Evolutionary conservation across 2,113 vertebrate genomes (phyloP), one percentile per base, ranked within the genome.

Genomic region (Pipra filicauda): DNA sequence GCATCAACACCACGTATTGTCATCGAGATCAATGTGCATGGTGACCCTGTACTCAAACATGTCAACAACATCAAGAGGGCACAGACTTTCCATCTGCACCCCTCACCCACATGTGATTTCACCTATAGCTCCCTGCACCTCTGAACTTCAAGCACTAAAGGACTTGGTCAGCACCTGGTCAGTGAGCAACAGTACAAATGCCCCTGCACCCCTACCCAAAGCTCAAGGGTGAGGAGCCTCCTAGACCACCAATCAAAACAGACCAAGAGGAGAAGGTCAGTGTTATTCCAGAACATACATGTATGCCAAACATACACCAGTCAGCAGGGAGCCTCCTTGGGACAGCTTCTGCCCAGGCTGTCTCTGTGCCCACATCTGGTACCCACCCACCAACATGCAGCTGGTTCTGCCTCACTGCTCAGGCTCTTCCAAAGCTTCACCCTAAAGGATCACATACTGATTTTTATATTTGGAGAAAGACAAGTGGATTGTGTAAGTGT

Each of bases 281-380:
- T 16, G 28, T 21, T 41, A 39, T 30, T 69, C 69, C 59, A 35
- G 17, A 52, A n/a, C 26, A n/a, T n/a, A n/a, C n/a, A n/a, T n/a
- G n/a, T n/a, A 7, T 3, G 15, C 46, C 14, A 7, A 2, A 11
- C 30, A 15, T 8, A 31, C 22, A 5, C 0, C 1, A 30, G 11
- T 46, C 4, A 24, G 59, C 43, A 44, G 21, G 62, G 6, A 80
- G 12, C 16, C 15, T 14, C 49, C 62, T 33, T 3, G 1, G 77
- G 46, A 64, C 37, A 62, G n/a, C 22, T 77, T 48, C 88, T 87
- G 73, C 37, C 67, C 39, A 20, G 22, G 15, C 39, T 31, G 14
- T 23, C 51, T 58, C 72, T 39, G 74, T 0, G 0, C 39, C 62
- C 5, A 0, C 15, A 12, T 21, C 19, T 74, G 67, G 39, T 52